phyloP scores from a whole-genome alignment of 2,113 vertebrate genomes.

The Gobius niger region DNA sequence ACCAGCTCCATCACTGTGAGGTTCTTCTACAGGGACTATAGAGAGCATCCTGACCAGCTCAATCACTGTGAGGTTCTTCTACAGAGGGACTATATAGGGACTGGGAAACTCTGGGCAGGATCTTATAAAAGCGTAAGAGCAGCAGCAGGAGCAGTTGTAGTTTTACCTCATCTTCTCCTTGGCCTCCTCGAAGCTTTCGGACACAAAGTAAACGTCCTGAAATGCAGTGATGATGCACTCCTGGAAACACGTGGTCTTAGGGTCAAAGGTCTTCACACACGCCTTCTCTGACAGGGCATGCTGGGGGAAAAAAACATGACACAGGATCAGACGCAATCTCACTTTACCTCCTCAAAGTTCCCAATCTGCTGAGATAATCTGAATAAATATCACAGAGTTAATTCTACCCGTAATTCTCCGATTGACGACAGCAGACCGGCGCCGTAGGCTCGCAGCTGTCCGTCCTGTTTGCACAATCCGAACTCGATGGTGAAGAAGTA shows the following conservation, averaged over 20 bases:
- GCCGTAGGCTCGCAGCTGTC: slow-evolving; percentile 93
- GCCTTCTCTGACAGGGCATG: slow-evolving; percentile 93
- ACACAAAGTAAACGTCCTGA: slow-evolving; percentile 96
- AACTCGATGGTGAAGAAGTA: slow-evolving; percentile 99
- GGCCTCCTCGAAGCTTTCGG: slow-evolving; percentile 97
- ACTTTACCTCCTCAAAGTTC: no score
- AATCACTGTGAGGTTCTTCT: no score
- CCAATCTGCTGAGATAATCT: no score
- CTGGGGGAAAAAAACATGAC: slow-evolving; percentile 73
- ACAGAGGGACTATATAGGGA: no score
- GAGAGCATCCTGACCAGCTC: no score
- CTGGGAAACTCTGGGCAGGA: no score
- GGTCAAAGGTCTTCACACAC: slow-evolving; percentile 90
- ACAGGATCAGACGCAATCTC: neutral
- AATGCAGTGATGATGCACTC: slow-evolving; percentile 98
- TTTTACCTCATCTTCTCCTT: slow-evolving; percentile 96
- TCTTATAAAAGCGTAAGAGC: no score
- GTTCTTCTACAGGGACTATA: no score
- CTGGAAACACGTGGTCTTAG: slow-evolving; percentile 90
- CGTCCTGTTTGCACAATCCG: slow-evolving; percentile 97
- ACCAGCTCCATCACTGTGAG: no score
- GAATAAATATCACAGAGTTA: neutral
- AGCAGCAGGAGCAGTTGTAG: neutral
- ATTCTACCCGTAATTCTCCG: slow-evolving; percentile 89
- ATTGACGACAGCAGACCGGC: slow-evolving; percentile 96